Evolutionary conservation across 2,888 invertebrate species (phyloP).

Genomic region (Adela reaumurella): DNA sequence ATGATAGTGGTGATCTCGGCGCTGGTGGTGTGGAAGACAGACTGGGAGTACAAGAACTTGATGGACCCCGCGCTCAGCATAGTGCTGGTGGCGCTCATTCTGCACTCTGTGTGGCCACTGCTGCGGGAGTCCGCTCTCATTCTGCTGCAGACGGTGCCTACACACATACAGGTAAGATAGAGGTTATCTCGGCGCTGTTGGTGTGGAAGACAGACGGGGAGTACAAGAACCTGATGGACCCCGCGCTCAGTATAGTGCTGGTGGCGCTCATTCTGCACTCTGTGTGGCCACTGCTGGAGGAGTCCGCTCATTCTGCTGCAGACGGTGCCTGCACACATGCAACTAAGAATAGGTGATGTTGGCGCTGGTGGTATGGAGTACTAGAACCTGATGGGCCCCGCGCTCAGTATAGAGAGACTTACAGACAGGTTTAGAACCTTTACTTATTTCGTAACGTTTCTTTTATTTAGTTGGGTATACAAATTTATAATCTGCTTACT

Average conservation of each 20-base stretch:
- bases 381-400: too few species aligned
- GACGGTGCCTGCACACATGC: conserved; percentile 97
- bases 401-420: too few species aligned
- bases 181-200: conserved; percentile 78
- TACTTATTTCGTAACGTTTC: too few species aligned
- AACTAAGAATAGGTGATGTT: too few species aligned
- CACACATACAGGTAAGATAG: conserved; percentile 89
- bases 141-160: conserved; percentile 95
- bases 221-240: conserved; percentile 87
- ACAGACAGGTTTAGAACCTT: too few species aligned
- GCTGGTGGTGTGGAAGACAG: conserved; percentile 70
- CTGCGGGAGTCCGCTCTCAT: conserved; percentile 92
- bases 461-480: too few species aligned
- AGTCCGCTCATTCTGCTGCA: conserved; percentile 94
- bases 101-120: conserved; percentile 88
- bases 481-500: too few species aligned
- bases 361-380: too few species aligned
- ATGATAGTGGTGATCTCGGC: conserved; percentile 89
- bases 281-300: conserved; percentile 88
- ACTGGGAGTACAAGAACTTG: conserved; percentile 80
- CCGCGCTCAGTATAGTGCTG: conserved; percentile 85
- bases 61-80: conserved; percentile 94
- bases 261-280: conserved; percentile 83
- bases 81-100: conserved; percentile 79
- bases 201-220: conserved; percentile 80